Evolutionary conservation across 2,797 vertebrate genomes (phyloP), one percentile per base, ranked within the genome.

Genomic region (Megalops cyprinoides): DNA sequence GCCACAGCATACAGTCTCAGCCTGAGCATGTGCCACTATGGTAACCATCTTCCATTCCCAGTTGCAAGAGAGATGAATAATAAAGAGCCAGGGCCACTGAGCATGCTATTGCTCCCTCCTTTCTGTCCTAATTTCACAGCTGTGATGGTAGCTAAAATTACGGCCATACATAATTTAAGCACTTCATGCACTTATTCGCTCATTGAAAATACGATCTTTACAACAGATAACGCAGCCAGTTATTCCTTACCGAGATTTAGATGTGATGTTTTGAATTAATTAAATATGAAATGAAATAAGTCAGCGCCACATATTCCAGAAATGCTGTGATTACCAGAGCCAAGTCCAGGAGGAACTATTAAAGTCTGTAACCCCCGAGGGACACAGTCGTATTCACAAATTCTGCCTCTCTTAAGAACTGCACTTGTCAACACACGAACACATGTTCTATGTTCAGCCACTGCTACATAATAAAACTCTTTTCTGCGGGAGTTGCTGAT

Each of bases 341-440:
- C 84, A 74, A 74, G 81, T 84, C 76, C 77, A 55, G 78, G 74
- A 65, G 65, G 23, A 77, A 78, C 73, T 51, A 78, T 25, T 44
- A 37, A 39, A 65, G 65, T 53, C 49, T 73, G 75, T 65, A 75
- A 71, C 81, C 58, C 82, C 82, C 84, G 37, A 3, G n/a, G 74
- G 78, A 84, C 78, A 56, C 78, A 42, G 80, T 82, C 60, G 1
- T 46, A 1, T 81, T 85, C 77, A 74, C 82, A 85, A 80, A 84
- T 44, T 20, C 83, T 80, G 76, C 42, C 74, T 82, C 80, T 82
- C 69, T 67, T 67, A n/a, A 77, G 58, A 81, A 84, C 79, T 74
- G 69, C 39, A 55, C 78, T 76, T 87, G 83, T 86, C 85, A 85
- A 77, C 85, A 81, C 83, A 25, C 79, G 82, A 80, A 79, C 81